Evolutionary conservation across 2,113 vertebrate species (phyloP), one percentile per base, ranked within the genome.

Genomic region (Arvicanthis niloticus): DNA sequence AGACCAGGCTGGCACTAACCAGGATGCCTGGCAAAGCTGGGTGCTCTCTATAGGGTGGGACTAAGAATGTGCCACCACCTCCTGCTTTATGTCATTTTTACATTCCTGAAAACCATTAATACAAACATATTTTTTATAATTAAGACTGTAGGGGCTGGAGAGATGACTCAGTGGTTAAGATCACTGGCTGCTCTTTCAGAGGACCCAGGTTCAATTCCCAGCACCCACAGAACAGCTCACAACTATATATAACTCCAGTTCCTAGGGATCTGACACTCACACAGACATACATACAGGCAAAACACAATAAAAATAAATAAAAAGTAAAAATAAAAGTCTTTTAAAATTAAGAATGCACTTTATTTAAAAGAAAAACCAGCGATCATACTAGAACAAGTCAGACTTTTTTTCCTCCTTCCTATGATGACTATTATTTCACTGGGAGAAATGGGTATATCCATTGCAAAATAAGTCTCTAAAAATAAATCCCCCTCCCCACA

Each of bases 381-480:
- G 56, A n/a, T 42, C 42, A 67, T 77, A 67, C 8, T 40, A 19
- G 72, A 85, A 87, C 3, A 91, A n/a, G 84, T 45, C 53, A 91
- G 58, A 72, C 56, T 2, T 31, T 81, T 81, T 65, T 78, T 68
- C 45, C 70, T 31, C 2, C 26, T 15, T 76, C 24, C n/a, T 13
- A 60, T 70, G n/a, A 72, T 13, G 48, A 58, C 73, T 56, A 91
- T 86, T 91, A 88, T n/a, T 89, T 93, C 93, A 87, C 51, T 31
- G 10, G 77, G 51, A 93, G 42, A 93, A 60, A 24, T 82, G 13
- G 17, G 73, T 94, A 75, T 94, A 62, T 68, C 76, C 29, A 67
- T 40, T 48, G 68, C 34, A 95, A 91, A 96, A 58, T 77, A 70
- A 93, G 58, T 16, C 51, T 89, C 76, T 75, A 80, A 87, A 96